These are phyloP conservation scores for Rhizoglyphus robini DNA, from an alignment of 1,140 invertebrate species.

Conservation along the genomic window DNA sequence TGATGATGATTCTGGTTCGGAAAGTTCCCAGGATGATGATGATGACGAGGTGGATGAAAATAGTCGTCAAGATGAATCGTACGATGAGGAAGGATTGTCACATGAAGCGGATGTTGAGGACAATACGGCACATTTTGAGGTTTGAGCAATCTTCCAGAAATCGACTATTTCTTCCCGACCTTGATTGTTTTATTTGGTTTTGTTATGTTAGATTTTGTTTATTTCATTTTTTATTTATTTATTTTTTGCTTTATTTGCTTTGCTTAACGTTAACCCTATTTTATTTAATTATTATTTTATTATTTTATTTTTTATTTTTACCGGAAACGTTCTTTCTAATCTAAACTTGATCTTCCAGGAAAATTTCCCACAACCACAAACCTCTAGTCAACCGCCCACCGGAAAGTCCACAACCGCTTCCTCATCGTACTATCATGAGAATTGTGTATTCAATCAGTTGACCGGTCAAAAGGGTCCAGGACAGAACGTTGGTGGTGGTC, in stretches of 20 bases:
- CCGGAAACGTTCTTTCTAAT: background rate
- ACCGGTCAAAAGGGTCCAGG: background rate
- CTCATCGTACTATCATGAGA: conserved; percentile 12
- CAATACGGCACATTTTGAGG: background rate
- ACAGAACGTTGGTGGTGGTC: no score
- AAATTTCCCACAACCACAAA: background rate
- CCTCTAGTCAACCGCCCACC: background rate
- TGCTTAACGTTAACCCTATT: background rate
- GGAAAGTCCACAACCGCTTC: background rate
- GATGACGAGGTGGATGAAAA: conserved; percentile 1
- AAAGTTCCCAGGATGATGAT: background rate
- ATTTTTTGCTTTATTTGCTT: background rate
- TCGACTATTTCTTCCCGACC: no score
- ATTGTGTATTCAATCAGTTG: conserved; percentile 23
- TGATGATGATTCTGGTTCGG: conserved; percentile 5
- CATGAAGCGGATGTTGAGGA: background rate
- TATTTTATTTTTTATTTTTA: background rate
- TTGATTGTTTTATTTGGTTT: background rate
- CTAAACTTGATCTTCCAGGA: background rate
- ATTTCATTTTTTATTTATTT: background rate
- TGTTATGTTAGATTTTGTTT: background rate
- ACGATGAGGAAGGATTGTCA: background rate
- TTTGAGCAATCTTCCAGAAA: background rate
- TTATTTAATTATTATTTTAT: background rate
- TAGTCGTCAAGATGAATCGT: background rate